Conservation (phyloP, 2,888 invertebrate genomes). For the Drosophila longiperda region DNA sequence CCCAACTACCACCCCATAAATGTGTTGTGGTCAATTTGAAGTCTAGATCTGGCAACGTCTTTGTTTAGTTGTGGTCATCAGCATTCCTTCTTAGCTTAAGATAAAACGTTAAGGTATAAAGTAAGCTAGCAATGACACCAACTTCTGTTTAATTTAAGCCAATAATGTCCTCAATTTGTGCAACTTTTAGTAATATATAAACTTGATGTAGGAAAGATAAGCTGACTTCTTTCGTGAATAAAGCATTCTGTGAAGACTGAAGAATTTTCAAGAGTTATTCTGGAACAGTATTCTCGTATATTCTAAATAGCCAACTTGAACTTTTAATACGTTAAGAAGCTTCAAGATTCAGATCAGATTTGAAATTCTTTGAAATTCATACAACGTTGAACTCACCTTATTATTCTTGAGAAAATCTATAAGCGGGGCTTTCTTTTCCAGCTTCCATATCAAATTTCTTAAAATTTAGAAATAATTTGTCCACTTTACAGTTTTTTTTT, state of each 20-base stretch:
- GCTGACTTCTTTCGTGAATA: not conserved
- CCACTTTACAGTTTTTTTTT: not conserved
- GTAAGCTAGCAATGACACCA: conserved; percentile 4
- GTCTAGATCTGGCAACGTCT: conserved; percentile 36
- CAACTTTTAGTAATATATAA: too few relatives aligned
- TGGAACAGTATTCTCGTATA: not conserved
- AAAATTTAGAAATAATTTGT: not conserved
- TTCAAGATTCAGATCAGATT: too few relatives aligned
- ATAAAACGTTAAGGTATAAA: not conserved
- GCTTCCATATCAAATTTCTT: not conserved
- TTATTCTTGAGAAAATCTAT: not conserved
- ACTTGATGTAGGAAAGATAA: not conserved
- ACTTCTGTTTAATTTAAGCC: not conserved
- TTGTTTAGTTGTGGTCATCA: conserved; percentile 60
- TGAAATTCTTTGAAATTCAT: too few relatives aligned
- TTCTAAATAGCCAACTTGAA: not conserved
- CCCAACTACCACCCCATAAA: not conserved
- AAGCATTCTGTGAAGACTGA: not conserved
- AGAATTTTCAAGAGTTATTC: not conserved
- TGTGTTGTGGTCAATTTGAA: conserved; percentile 46
- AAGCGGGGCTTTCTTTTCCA: not conserved
- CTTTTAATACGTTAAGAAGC: too few relatives aligned
- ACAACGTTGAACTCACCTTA: not conserved
- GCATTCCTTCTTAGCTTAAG: conserved; percentile 2
- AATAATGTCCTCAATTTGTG: not conserved